phyloP scores from a whole-genome alignment of 2,113 vertebrate genomes.

The Heterocephalus glaber region DNA sequence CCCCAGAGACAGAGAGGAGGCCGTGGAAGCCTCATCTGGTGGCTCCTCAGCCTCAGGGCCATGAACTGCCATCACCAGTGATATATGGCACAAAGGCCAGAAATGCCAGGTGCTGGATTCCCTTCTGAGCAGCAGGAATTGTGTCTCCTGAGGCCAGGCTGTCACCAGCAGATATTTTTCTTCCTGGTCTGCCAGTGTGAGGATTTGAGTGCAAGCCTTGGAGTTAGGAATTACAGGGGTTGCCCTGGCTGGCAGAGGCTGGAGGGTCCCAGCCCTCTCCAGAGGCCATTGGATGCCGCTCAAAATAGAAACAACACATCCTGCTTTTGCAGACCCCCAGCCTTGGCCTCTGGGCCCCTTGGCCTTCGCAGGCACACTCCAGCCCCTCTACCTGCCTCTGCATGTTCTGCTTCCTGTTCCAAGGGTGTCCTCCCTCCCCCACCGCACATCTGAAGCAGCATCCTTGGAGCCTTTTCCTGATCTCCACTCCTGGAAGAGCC shows the following conservation, averaged over 20 bases:
- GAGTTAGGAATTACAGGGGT: background rate
- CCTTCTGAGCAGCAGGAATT: slow-evolving; percentile 57
- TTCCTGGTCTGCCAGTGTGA: slow-evolving; percentile 43
- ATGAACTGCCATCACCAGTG: slow-evolving; percentile 40
- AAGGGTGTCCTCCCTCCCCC: background rate
- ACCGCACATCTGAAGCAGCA: background rate
- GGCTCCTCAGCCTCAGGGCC: slow-evolving; percentile 13
- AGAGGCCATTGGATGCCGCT: background rate
- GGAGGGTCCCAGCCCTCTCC: background rate
- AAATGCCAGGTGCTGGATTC: slow-evolving; percentile 62
- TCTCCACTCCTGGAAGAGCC: background rate
- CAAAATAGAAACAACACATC: background rate
- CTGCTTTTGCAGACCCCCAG: background rate
- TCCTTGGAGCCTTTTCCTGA: background rate
- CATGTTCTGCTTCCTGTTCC: background rate
- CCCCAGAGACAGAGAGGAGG: background rate
- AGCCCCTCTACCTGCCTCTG: background rate
- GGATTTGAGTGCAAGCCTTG: slow-evolving; percentile 8
- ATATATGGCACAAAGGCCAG: slow-evolving; percentile 74
- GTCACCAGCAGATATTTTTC: slow-evolving; percentile 71
- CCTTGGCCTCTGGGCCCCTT: background rate
- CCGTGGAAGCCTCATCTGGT: background rate
- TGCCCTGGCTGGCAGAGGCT: background rate
- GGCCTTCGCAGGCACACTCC: accelerated
- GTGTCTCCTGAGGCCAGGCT: slow-evolving; percentile 67